Percentiles rank a stretch among this genome's conserved stretches.
Evolutionary conservation across 2,113 vertebrate genomes (phyloP).

Genomic region (Tupaia tana): DNA sequence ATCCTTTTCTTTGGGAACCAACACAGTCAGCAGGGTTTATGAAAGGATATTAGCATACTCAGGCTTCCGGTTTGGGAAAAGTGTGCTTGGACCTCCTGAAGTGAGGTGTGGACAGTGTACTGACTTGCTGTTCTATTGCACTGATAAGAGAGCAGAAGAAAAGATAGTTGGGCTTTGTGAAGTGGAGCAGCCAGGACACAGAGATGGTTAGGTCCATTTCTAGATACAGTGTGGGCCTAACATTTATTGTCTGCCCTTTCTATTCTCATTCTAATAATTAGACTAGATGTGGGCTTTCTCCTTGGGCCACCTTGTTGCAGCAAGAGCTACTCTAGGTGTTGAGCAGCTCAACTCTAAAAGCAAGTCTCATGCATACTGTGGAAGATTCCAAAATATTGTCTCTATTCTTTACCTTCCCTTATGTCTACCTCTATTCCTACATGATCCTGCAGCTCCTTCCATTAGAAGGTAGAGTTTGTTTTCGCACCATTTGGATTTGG

Average conservation of each 20-base stretch:
- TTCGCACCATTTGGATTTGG: background rate
- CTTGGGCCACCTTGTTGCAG: background rate
- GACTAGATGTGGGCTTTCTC: background rate
- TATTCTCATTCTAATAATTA: background rate
- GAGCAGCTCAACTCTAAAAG: too few species aligned
- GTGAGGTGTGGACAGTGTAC: background rate
- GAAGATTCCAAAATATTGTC: background rate
- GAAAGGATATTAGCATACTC: conserved; percentile 9
- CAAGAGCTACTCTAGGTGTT: background rate
- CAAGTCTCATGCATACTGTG: background rate
- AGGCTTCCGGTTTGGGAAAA: conserved; percentile 15
- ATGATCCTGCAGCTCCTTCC: background rate
- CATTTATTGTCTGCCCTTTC: background rate
- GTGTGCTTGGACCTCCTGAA: background rate
- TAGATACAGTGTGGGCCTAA: background rate
- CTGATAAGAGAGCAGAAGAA: background rate
- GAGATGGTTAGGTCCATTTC: background rate
- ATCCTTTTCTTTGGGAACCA: background rate
- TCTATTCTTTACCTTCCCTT: background rate
- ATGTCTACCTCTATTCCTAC: background rate
- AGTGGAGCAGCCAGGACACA: background rate
- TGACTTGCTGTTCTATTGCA: background rate
- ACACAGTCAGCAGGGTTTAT: background rate
- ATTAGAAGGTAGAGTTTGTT: background rate
- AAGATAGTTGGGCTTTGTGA: background rate